A percentile compares a stretch with the other conserved stretches of the same genome.
Evolutionary conservation across 2,797 vertebrate species (phyloP).

Genomic region (Gymnocypris eckloni): DNA sequence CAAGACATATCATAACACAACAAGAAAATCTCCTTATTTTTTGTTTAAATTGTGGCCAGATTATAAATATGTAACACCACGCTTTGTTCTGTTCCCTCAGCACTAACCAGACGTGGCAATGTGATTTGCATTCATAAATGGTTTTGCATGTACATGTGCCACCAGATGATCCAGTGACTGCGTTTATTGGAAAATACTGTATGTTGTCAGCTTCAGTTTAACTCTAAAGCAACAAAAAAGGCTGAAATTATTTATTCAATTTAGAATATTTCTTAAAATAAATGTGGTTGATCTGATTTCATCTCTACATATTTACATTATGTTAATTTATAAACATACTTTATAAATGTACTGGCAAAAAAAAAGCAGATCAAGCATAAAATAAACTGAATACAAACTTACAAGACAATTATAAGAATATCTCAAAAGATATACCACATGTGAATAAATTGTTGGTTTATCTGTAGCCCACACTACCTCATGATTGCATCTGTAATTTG

Average conservation of each 20-base stretch:
- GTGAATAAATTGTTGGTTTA: background rate
- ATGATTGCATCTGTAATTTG: background rate
- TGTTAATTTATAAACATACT: background rate
- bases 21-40: background rate
- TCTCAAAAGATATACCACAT: background rate
- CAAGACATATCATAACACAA: background rate
- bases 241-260: background rate
- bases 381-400: background rate
- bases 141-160: constrained; percentile 21
- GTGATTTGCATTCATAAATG: constrained; percentile 25
- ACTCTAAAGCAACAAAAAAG: constrained; percentile 5
- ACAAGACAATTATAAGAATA: background rate
- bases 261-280: background rate
- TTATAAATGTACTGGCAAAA: too few relatives aligned
- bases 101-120: background rate
- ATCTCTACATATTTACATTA: background rate
- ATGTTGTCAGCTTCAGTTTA: constrained; percentile 35
- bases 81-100: background rate
- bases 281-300: background rate
- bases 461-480: background rate
- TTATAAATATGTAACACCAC: background rate
- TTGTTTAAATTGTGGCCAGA: background rate
- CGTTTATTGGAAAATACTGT: background rate
- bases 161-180: constrained; percentile 1
- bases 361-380: background rate